Base-by-base conservation (phyloP, 1,140 invertebrate species). In the Drosophila elegans region DNA sequence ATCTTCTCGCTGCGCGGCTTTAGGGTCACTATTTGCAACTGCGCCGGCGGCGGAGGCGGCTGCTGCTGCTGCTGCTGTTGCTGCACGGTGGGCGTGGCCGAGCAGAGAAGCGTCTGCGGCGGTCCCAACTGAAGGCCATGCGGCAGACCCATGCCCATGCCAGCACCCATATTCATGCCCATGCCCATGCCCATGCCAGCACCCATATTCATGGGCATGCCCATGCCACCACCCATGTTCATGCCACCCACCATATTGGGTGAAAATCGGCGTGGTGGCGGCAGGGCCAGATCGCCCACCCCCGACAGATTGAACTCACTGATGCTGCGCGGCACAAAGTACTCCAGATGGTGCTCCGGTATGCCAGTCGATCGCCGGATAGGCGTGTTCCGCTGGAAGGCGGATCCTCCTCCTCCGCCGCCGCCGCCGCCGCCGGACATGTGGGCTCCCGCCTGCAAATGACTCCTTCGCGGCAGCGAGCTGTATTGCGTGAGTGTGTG, bases 271-370 rank as follows among this genome's bases (percentile, higher is more conserved):
- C 93, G 88, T 0, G 93, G 86, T 1, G 93, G 93, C 0, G 93
- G 93, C 10, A 94, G 91, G 2, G 93, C 93, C 32, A 94, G 92
- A 32, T 95, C 93, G 2, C 94, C 94, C 0, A 94, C 93, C 2
- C 94, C 93, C 1, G 95, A 95, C 34, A 97, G 83, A 90, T 97
- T 96, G 77, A 97, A 96, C 86, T 97, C 96, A 89, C 96, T 96
- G 27, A 96, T 94, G 92, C 96, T 97, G 57, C 96, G 93, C 46
- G 96, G 96, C 55, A 97, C 96, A 91, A 97, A 97, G 88, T 97
- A 97, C 83, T 97, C 96, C 42, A 96, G 94, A 55, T 95, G 94
- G 32, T 95, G 92, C 52, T 95, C 95, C 9, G 92, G 81, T 51
- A 93, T 93, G 55, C 94, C 94, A 3, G 94, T 95, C 13, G 95